A percentile compares a stretch with the other conserved stretches of the same genome.
These are phyloP conservation scores for Antennarius striatus DNA, from an alignment of 2,113 vertebrate genomes.

Conservation along the genomic window DNA sequence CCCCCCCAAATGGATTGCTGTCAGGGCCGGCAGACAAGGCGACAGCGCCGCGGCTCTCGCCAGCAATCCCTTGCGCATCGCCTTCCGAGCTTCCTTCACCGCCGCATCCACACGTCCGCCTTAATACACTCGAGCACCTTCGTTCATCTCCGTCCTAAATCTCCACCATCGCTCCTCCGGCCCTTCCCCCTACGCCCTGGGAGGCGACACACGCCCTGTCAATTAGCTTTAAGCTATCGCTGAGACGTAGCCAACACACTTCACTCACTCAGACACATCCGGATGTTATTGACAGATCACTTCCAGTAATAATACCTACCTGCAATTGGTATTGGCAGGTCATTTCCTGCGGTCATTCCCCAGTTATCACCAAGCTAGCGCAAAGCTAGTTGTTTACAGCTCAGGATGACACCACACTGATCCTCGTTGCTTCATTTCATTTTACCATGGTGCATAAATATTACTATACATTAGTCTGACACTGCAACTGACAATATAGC, in stretches of 20 bases:
- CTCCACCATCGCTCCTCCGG: conserved; percentile 41
- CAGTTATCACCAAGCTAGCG: conserved; percentile 11
- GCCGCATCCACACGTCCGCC: neutral
- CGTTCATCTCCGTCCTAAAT: conserved; percentile 27
- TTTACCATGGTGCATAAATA: conserved; percentile 20
- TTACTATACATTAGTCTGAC: conserved; percentile 26
- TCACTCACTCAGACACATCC: conserved; percentile 38
- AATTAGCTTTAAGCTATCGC: conserved; percentile 63
- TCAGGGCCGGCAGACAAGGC: conserved; percentile 45
- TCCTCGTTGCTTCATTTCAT: conserved; percentile 18
- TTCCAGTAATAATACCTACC: conserved; percentile 55
- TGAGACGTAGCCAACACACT: conserved; percentile 39
- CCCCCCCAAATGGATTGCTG: conserved; percentile 68
- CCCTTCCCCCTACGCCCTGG: conserved; percentile 21
- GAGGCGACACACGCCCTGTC: conserved; percentile 41
- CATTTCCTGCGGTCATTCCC: conserved; percentile 40
- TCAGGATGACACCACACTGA: conserved; percentile 1
- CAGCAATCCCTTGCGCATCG: conserved; percentile 40
- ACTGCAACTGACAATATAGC: conserved; percentile 27
- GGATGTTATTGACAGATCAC: conserved; percentile 53
- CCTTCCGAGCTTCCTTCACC: conserved; percentile 5
- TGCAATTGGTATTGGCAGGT: conserved; percentile 40
- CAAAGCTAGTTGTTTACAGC: conserved; percentile 24
- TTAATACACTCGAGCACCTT: neutral
- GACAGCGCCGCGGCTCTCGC: conserved; percentile 36